Evolutionary conservation across 2,888 invertebrate genomes (phyloP), one percentile per base, ranked within the genome.

Genomic region (Thera britannica): DNA sequence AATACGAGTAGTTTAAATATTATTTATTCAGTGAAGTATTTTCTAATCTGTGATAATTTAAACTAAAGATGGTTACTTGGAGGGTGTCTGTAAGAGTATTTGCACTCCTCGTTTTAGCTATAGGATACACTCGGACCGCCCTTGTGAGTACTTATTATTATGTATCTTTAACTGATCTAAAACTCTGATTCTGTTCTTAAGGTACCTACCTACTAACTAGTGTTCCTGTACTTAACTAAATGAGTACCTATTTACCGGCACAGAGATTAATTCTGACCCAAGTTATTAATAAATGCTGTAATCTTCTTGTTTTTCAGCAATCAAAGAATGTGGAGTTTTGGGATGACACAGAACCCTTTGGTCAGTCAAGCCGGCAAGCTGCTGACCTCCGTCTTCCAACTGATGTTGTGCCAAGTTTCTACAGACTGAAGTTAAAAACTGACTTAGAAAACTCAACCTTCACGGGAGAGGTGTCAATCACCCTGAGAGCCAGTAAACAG

Each of bases 351-450:
- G 89, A 90, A 71, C 88, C 91, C 2, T 93, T 92, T 73, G 89
- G 89, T 1, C 84, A 82, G 68, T 73, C 80, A 1, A 78, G 74
- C 34, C 57, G 75, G 12, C 86, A 86, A 0, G 84, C 90, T 3
- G 80, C 84, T 5, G 87, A 93, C 73, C 83, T 92, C 0, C 79
- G 92, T 38, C 87, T 95, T 8, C 94, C 95, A 11, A 82, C 85
- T 2, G 81, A 87, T 1, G 82, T 96, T 4, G 79, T 84, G 36
- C 96, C 96, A 5, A 88, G 85, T 60, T 90, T 88, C 63, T 97
- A 96, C 78, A 88, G 94, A 59, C 85, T 96, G 2, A 90, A 93
- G 67, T 78, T 96, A 9, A 90, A 85, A 73, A 93, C 95, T 0
- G 90, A 95, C 73, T 85, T 96, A 46, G 88, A 90, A 6, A 87